phyloP scores from a whole-genome alignment of 2,888 invertebrate species.

The Nudaria mundana region DNA sequence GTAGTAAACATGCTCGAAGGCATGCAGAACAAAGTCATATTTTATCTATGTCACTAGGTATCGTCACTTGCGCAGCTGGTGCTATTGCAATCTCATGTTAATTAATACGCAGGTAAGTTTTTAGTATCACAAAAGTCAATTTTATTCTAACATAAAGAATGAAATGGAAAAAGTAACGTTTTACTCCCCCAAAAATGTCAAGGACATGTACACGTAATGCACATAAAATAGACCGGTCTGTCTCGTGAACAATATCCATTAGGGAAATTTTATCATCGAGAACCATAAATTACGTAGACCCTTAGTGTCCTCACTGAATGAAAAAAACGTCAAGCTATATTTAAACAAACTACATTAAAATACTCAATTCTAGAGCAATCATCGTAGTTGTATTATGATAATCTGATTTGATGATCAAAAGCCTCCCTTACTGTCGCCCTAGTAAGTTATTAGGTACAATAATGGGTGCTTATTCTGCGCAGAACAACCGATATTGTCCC shows the following conservation, averaged over 20 bases:
- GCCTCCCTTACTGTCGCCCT: slow-evolving; percentile 36
- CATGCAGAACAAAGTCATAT: too few species aligned
- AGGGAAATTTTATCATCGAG: slow-evolving; percentile 68
- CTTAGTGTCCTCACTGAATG: slow-evolving; percentile 26
- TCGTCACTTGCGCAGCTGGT: too few species aligned
- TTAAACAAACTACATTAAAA: slow-evolving; percentile 75
- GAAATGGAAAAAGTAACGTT: slow-evolving; percentile 24
- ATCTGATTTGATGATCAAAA: slow-evolving; percentile 62
- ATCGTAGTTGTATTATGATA: slow-evolving; percentile 62
- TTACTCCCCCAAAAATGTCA: slow-evolving; percentile 26
- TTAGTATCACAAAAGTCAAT: slow-evolving; percentile 29
- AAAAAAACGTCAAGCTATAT: slow-evolving; percentile 58
- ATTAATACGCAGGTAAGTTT: too few species aligned
- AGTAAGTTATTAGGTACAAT: slow-evolving; percentile 60
- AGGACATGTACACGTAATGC: slow-evolving; percentile 41
- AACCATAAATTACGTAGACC: slow-evolving; percentile 66
- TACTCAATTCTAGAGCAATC: slow-evolving; percentile 63
- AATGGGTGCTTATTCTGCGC: slow-evolving; percentile 60
- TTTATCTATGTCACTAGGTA: too few species aligned
- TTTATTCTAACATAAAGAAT: slow-evolving; percentile 21
- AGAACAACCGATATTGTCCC: slow-evolving; percentile 58
- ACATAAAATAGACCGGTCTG: slow-evolving; percentile 49
- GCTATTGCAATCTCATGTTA: slow-evolving; percentile 20
- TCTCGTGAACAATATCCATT: slow-evolving; percentile 70
- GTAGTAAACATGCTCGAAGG: too few species aligned